Percentiles rank a stretch among this genome's conserved stretches.
Evolutionary conservation across 2,113 vertebrate genomes (phyloP).

Genomic region (Nesogale talazaci): DNA sequence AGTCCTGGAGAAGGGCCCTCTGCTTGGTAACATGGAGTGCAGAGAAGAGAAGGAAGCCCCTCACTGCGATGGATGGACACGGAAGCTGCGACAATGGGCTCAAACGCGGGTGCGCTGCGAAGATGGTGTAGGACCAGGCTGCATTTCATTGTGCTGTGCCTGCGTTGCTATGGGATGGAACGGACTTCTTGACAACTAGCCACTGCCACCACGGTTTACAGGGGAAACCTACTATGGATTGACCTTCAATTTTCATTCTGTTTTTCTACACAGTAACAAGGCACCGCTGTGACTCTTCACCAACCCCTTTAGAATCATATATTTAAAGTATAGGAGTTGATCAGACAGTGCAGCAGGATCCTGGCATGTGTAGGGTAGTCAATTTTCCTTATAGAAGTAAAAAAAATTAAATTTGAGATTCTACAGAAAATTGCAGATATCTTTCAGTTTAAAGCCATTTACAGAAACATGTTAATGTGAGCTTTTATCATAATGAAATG

Average conservation of each 20-base stretch:
- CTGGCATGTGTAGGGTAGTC: neutral
- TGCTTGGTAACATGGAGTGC: no score
- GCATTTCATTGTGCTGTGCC: no score
- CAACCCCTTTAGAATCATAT: neutral
- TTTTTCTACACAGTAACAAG: neutral
- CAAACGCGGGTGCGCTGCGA: no score
- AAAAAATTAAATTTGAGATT: neutral
- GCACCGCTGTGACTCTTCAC: neutral
- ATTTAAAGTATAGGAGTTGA: neutral
- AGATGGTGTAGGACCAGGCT: no score
- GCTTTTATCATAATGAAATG: neutral
- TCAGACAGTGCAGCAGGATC: neutral
- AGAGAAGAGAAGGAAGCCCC: no score
- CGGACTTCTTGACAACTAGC: no score
- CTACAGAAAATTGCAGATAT: neutral
- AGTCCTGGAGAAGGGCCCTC: no score
- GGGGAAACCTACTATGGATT: neutral
- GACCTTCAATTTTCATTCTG: neutral
- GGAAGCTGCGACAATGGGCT: no score
- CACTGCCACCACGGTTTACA: neutral
- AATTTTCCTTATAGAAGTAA: neutral
- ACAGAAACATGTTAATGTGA: neutral
- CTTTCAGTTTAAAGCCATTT: neutral
- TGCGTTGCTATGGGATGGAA: no score
- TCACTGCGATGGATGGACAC: no score